phyloP scores from a whole-genome alignment of 2,797 vertebrate species.

The Sebastes itinus region DNA sequence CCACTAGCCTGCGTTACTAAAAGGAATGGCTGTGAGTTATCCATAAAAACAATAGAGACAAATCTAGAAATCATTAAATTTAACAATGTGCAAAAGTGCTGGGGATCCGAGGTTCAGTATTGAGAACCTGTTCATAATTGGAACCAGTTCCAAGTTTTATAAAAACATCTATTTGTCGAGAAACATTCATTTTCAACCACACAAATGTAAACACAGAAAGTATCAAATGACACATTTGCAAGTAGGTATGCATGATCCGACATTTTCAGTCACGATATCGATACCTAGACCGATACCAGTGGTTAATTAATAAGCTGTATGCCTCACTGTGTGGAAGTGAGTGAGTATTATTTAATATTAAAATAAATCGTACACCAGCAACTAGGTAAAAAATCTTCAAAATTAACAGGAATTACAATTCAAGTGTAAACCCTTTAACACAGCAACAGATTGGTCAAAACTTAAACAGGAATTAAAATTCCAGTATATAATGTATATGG shows the following conservation, averaged over 20 bases:
- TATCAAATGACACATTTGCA: neutral
- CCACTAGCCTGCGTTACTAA: neutral
- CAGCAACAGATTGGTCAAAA: too few species aligned
- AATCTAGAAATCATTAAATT: neutral
- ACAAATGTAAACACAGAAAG: neutral
- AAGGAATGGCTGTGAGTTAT: neutral
- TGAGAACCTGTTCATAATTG: neutral
- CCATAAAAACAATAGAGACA: neutral
- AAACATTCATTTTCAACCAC: neutral
- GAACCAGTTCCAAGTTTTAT: neutral
- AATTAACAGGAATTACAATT: too few species aligned
- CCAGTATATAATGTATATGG: too few species aligned
- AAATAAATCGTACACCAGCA: too few species aligned
- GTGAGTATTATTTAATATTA: neutral
- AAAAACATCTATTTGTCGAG: neutral
- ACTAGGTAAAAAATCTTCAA: too few species aligned
- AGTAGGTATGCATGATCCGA: neutral
- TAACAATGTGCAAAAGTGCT: neutral
- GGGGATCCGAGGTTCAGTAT: neutral
- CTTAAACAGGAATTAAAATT: too few species aligned
- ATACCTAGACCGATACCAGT: too few species aligned
- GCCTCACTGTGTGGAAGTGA: neutral
- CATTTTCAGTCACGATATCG: too few species aligned
- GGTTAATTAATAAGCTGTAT: neutral
- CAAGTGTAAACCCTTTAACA: too few species aligned